A percentile compares a stretch with the other conserved stretches of the same genome.
These are phyloP conservation scores for Illadopsis cleaveri DNA, from an alignment of 2,113 vertebrate genomes.

Conservation along the genomic window DNA sequence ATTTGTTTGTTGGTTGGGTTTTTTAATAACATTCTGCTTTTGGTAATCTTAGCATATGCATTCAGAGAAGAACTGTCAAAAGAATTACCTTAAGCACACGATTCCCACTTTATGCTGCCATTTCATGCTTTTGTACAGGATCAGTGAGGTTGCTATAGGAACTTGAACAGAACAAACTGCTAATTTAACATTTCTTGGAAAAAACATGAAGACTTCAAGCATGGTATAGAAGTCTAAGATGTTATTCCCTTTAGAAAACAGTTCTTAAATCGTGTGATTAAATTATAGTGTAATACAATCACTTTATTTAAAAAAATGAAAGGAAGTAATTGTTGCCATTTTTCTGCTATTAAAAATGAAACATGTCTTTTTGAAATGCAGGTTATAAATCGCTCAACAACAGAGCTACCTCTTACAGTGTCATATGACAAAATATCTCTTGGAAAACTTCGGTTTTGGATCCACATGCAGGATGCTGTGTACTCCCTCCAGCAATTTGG, in stretches of 20 bases:
- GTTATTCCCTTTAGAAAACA: neutral
- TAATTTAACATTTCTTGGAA: neutral
- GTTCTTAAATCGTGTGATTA: neutral
- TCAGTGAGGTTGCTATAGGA: neutral
- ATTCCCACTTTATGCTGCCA: neutral
- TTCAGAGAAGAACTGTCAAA: neutral
- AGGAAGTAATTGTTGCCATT: neutral
- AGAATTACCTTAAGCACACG: neutral
- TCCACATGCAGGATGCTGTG: constrained; percentile 98
- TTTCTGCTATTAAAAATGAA: neutral
- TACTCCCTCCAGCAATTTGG: constrained; percentile 95
- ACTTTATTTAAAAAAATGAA: neutral
- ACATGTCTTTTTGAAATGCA: constrained; percentile 49
- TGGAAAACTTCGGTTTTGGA: constrained; percentile 94
- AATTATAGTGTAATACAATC: neutral
- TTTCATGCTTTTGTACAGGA: neutral
- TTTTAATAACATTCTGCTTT: neutral
- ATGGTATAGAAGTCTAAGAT: neutral
- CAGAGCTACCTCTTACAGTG: constrained; percentile 90
- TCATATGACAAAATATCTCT: constrained; percentile 93
- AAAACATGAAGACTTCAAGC: neutral
- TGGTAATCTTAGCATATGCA: neutral
- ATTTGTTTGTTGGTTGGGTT: neutral
- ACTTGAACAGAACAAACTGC: neutral
- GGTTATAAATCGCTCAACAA: constrained; percentile 91